A percentile compares a stretch with the other conserved stretches of the same genome.
Conservation (phyloP, 2,113 vertebrate species). For the Gnathonemus echidnorhynchus region DNA sequence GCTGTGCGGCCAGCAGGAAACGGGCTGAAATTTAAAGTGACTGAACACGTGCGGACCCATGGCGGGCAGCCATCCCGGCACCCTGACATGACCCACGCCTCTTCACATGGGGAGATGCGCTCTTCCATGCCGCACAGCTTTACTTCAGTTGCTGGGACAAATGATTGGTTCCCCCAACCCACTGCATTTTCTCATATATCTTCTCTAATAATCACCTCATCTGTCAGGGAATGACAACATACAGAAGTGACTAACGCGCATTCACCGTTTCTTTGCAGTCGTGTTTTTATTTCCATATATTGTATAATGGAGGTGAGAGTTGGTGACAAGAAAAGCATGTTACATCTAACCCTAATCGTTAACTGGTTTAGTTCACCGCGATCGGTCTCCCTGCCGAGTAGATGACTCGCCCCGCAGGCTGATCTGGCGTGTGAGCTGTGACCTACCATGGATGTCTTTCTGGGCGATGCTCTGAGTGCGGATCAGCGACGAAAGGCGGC, state of each 20-base stretch:
- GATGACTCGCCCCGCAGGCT: not conserved
- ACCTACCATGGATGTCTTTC: conserved; percentile 91
- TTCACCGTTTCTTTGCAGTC: not conserved
- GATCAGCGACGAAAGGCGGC: conserved; percentile 87
- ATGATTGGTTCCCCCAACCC: not conserved
- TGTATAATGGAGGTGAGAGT: not conserved
- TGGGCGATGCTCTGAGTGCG: conserved; percentile 90
- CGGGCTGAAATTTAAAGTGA: not conserved
- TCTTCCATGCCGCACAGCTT: not conserved
- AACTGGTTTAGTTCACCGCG: not conserved
- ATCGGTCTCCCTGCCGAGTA: not conserved
- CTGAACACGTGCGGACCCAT: not conserved
- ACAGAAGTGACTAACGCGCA: not conserved
- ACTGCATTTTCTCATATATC: not conserved
- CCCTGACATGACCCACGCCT: not conserved
- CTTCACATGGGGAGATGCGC: not conserved
- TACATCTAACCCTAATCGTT: not conserved
- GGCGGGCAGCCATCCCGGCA: not conserved
- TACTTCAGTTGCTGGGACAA: not conserved
- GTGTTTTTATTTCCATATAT: not conserved
- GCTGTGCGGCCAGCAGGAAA: not conserved
- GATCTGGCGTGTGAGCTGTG: not conserved
- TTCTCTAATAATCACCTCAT: not conserved
- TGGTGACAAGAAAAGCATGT: not conserved
- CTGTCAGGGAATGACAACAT: not conserved